Evolutionary conservation across 1,140 invertebrate species (phyloP), one percentile per base, ranked within the genome.

Genomic region (Leptinotarsa defecta): DNA sequence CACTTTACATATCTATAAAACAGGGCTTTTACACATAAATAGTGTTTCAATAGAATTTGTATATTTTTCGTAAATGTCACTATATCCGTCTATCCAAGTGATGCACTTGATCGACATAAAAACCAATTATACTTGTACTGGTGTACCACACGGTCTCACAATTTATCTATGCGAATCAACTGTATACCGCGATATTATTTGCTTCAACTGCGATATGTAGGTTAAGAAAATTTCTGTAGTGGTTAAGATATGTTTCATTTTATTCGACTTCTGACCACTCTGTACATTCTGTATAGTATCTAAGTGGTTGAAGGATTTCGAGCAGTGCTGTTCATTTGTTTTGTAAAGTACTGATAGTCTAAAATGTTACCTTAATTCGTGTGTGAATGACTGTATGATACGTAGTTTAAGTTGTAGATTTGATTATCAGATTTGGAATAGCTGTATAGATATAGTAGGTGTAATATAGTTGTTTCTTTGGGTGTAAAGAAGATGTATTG

Each of bases 341-440:
- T 77, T 77, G 76, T 77, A 77, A 77, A 77, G 76, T 77, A 75
- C 73, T 77, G 69, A 77, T 75, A 77, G 76, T 77, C 43, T 77
- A 77, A 74, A 74, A 67, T 75, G 76, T 74, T 74, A 70, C 49
- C 64, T 68, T 19, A 73, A 22, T 17, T 62, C 19, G 8, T 68
- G 63, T 19, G 27, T 68, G 65, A 49, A 57, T 57, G 52, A 4
- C 52, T 57, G 52, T 57, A 57, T 57, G 15, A 57, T 57, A 57
- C 6, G 3, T 57, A 57, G 52, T 57, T n/a, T 57, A 19, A 57
- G 52, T 57, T 57, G 52, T 57, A 57, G 52, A 57, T 57, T 57
- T 57, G 52, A 57, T 57, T 57, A 57, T 57, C 52, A 57, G 52
- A 57, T 43, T 43, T 11, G 34, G 34, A 43, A 24, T 67, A 49